Conservation (phyloP, 2,888 invertebrate genomes). For the Gandaritis pyraliata region DNA sequence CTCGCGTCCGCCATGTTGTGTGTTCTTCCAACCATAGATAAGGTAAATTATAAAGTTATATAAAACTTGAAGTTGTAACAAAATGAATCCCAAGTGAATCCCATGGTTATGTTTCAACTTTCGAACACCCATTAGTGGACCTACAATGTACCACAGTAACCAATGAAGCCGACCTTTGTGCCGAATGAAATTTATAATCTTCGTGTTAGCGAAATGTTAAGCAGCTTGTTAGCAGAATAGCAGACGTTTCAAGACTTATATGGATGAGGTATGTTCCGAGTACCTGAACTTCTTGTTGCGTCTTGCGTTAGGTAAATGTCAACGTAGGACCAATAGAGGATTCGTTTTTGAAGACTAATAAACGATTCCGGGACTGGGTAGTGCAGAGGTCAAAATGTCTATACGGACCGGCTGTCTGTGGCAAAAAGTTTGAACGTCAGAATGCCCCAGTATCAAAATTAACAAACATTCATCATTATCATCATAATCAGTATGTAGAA, state of each 20-base stretch:
- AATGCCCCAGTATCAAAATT: too few species aligned
- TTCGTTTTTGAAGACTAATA: background rate
- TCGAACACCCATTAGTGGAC: slow-evolving; percentile 17
- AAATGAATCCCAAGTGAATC: too few species aligned
- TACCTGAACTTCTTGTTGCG: slow-evolving; percentile 13
- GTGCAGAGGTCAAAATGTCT: too few species aligned
- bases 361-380: too few species aligned
- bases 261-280: slow-evolving; percentile 23
- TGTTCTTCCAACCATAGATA: too few species aligned
- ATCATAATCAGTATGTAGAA: too few species aligned
- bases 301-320: background rate
- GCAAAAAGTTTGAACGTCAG: too few species aligned
- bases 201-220: slow-evolving; percentile 60
- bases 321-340: background rate
- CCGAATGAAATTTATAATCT: slow-evolving; percentile 57
- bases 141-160: slow-evolving; percentile 28
- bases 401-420: too few species aligned
- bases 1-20: too few species aligned
- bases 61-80: too few species aligned
- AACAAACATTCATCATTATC: too few species aligned
- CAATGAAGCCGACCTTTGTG: slow-evolving; percentile 54
- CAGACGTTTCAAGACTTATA: slow-evolving; percentile 42
- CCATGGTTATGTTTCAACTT: background rate
- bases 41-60: too few species aligned
- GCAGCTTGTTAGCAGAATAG: slow-evolving; percentile 60